Evolutionary conservation across 2,797 vertebrate species (phyloP).

Genomic region (Emydoidea blandingii): DNA sequence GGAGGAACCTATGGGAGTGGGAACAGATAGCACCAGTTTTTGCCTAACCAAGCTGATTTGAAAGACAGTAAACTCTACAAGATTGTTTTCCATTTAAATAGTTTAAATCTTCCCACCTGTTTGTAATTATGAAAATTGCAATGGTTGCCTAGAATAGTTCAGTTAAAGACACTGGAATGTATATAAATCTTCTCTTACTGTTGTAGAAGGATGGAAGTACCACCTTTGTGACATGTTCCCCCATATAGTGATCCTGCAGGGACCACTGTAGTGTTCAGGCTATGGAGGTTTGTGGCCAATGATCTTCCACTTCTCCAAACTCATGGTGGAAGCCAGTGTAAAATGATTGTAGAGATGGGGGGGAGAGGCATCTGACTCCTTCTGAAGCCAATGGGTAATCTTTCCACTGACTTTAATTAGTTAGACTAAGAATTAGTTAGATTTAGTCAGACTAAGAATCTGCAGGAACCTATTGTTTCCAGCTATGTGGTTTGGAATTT

Average conservation of each 20-base stretch:
- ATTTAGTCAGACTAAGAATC: not conserved
- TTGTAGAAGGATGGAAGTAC: not conserved
- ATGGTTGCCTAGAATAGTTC: not conserved
- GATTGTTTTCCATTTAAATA: not conserved
- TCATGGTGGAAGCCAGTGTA: not conserved
- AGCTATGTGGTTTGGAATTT: not conserved
- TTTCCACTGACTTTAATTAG: not conserved
- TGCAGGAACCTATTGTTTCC: not conserved
- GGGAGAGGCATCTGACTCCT: not conserved
- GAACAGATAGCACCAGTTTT: not conserved
- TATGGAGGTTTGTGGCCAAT: not conserved
- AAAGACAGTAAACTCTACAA: not conserved
- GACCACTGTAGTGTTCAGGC: not conserved
- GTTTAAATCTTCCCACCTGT: not conserved
- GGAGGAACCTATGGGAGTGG: not conserved
- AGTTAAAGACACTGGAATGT: not conserved
- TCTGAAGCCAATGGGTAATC: not conserved
- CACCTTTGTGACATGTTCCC: not conserved
- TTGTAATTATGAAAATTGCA: not conserved
- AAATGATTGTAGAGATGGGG: not conserved
- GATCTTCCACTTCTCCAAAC: not conserved
- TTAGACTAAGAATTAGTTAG: not conserved
- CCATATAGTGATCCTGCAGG: not conserved
- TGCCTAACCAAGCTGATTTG: conserved; percentile 19
- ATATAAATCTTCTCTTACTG: not conserved